Evolutionary conservation across 2,888 invertebrate genomes (phyloP).

Genomic region (Ecdyonurus torrentis): DNA sequence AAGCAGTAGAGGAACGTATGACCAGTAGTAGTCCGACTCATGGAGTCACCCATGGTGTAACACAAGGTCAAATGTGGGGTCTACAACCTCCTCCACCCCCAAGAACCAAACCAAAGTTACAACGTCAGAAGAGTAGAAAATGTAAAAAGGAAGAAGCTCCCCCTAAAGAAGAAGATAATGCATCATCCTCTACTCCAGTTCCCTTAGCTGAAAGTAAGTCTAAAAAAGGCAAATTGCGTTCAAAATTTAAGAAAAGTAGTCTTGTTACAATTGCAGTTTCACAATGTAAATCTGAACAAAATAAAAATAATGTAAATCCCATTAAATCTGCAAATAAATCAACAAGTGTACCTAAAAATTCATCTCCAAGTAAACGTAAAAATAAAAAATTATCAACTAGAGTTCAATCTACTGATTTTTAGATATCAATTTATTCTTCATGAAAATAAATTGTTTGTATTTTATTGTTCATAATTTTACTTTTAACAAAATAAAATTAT

Average conservation of each 20-base stretch:
- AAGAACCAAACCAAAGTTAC: neutral
- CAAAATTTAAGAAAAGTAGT: constrained; percentile 1
- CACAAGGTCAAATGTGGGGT: neutral
- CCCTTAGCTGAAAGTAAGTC: neutral
- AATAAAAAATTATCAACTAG: neutral
- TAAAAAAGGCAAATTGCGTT: neutral
- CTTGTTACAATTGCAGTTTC: neutral
- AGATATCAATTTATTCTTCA: too few relatives aligned
- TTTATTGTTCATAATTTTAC: too few relatives aligned
- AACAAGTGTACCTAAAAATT: neutral
- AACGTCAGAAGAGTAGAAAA: neutral
- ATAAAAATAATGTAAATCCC: neutral
- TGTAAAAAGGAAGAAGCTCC: neutral
- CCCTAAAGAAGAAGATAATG: neutral
- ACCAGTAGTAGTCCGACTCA: neutral
- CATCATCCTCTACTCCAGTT: neutral
- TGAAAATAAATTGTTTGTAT: too few relatives aligned
- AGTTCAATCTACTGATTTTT: neutral
- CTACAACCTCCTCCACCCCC: neutral
- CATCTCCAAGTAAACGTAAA: neutral
- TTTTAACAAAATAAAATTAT: too few relatives aligned
- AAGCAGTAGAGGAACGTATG: neutral
- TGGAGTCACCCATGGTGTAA: neutral
- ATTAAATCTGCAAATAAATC: neutral
- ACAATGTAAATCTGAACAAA: neutral